Percentiles rank a stretch among this genome's conserved stretches.
phyloP scores from a whole-genome alignment of 2,888 invertebrate species.

The Lamellibrachia columna region DNA sequence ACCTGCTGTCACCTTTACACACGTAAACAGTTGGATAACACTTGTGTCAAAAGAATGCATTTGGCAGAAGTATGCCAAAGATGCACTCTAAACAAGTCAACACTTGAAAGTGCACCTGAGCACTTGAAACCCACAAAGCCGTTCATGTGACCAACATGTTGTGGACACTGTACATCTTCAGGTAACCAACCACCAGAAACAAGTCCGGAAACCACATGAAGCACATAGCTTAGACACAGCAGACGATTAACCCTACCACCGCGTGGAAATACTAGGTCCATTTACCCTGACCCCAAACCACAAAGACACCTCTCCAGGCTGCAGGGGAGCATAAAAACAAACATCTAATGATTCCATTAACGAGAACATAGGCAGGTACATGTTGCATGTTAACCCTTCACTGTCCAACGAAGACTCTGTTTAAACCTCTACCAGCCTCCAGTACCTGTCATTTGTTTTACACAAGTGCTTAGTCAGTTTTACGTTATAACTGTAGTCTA shows the following conservation, averaged over 20 bases:
- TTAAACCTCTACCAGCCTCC: not conserved
- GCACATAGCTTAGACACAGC: not conserved
- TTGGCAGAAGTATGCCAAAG: not conserved
- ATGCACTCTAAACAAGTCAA: not conserved
- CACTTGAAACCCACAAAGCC: not conserved
- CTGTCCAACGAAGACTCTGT: not conserved
- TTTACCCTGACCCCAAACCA: not conserved
- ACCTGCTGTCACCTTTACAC: not conserved
- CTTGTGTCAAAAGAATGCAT: not conserved
- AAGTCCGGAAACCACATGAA: not conserved
- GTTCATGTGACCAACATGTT: not conserved
- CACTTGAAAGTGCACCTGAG: slow-evolving; percentile 10
- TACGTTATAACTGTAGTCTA: not conserved
- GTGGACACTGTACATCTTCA: not conserved
- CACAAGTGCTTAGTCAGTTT: not conserved
- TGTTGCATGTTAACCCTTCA: not conserved
- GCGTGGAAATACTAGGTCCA: not conserved
- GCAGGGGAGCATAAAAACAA: not conserved
- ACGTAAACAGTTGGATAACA: not conserved
- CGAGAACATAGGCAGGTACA: not conserved
- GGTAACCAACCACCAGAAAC: not conserved
- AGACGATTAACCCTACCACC: not conserved
- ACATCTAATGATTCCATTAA: slow-evolving; percentile 4
- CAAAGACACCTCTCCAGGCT: not conserved
- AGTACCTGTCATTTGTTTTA: not conserved